phyloP scores from a whole-genome alignment of 2,113 vertebrate genomes.

The Mustelus asterias region DNA sequence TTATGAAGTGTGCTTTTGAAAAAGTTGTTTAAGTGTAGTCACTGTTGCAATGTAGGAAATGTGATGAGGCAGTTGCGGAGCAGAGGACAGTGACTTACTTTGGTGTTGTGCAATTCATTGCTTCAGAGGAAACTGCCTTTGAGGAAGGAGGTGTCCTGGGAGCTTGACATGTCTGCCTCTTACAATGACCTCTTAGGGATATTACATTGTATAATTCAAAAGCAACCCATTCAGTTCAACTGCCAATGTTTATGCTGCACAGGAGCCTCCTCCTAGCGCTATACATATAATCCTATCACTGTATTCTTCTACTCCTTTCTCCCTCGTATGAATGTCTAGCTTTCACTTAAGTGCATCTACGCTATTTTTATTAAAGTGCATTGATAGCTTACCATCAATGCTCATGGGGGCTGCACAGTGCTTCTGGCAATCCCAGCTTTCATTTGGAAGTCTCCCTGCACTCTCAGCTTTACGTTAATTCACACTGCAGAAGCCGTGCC shows the following conservation, averaged over 20 bases:
- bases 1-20: not conserved
- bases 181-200: not conserved
- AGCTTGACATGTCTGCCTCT: not conserved
- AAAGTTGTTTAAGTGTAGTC: not conserved
- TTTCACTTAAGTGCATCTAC: not conserved
- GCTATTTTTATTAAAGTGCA: not conserved
- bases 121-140: not conserved
- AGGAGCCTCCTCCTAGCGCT: not conserved
- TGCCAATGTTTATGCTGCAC: not conserved
- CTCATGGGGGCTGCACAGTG: not conserved
- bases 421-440: not conserved
- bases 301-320: not conserved
- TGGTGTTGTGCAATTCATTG: not conserved
- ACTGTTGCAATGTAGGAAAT: not conserved
- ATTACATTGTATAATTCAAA: not conserved
- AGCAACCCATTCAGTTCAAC: not conserved
- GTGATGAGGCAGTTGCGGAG: not conserved
- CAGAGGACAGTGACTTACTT: not conserved
- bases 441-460: not conserved
- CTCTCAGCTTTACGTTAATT: not conserved
- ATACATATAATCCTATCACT: not conserved
- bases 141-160: not conserved
- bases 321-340: not conserved
- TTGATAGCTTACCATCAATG: not conserved
- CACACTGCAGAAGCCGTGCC: not conserved